These are phyloP conservation scores for Emmelina monodactyla DNA, from an alignment of 2,888 invertebrate species.

Conservation along the genomic window DNA sequence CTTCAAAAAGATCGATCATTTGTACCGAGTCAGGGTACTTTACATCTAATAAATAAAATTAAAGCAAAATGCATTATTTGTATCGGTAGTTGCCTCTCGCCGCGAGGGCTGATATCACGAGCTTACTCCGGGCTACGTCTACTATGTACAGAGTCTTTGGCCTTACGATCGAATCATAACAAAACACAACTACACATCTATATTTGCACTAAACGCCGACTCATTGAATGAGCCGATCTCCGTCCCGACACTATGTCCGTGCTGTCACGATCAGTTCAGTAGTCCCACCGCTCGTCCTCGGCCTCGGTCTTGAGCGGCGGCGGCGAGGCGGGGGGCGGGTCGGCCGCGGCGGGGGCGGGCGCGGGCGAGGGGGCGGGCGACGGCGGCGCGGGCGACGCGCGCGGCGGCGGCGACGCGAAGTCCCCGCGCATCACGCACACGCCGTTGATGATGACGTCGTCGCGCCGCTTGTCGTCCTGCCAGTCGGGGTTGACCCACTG, in stretches of 20 bases:
- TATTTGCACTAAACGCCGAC: slow-evolving; percentile 33
- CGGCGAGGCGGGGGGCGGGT: slow-evolving; percentile 23
- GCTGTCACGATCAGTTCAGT: slow-evolving; percentile 25
- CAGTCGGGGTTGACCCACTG: slow-evolving; percentile 98
- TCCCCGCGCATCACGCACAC: slow-evolving; percentile 92
- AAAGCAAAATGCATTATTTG: slow-evolving; percentile 63
- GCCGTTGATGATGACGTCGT: slow-evolving; percentile 91
- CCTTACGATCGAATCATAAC: slow-evolving; percentile 49
- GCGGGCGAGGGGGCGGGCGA: slow-evolving; percentile 31
- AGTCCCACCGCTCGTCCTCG: slow-evolving; percentile 72
- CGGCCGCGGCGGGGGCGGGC: slow-evolving; percentile 21
- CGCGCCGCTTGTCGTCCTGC: slow-evolving; percentile 75
- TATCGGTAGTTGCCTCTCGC: slow-evolving; percentile 45
- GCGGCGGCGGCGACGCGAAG: slow-evolving; percentile 80
- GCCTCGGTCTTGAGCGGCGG: slow-evolving; percentile 62
- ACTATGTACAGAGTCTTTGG: slow-evolving; percentile 62
- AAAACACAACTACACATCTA: slow-evolving; percentile 30
- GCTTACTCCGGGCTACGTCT: slow-evolving; percentile 20
- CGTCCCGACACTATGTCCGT: background rate
- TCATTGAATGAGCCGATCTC: background rate
- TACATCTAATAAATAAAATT: slow-evolving; percentile 35
- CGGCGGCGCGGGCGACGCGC: slow-evolving; percentile 65
- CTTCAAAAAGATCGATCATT: slow-evolving; percentile 51
- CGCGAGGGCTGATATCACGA: slow-evolving; percentile 29
- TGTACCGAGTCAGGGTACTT: slow-evolving; percentile 52